Conservation (phyloP, 2,113 vertebrate species). For the Agelaius tricolor region DNA sequence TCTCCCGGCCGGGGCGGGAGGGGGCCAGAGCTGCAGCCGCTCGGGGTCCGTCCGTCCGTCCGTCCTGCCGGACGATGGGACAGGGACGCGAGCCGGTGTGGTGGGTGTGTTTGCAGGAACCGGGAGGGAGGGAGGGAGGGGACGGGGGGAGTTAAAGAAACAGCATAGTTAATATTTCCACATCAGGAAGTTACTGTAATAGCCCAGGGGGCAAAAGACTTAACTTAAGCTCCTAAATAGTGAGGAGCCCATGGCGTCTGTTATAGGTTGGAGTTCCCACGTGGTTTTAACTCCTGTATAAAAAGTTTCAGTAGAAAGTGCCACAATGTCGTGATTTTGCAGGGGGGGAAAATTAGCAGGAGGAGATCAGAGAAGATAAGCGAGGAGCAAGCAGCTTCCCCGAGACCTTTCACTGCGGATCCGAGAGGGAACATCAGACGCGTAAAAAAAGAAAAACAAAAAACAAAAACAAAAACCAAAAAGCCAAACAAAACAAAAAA, state of each 20-base stretch:
- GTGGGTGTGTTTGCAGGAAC: conserved; percentile 21
- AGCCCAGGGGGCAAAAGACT: conserved; percentile 64
- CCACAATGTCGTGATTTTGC: conserved; percentile 74
- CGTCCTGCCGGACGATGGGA: background rate
- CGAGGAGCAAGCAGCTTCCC: conserved; percentile 63
- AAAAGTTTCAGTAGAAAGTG: conserved; percentile 86
- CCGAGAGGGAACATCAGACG: conserved; percentile 58
- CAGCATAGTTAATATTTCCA: conserved; percentile 59
- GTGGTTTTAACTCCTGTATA: conserved; percentile 86
- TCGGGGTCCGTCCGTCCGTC: background rate
- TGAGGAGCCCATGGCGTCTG: conserved; percentile 70
- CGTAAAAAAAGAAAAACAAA: conserved; percentile 40
- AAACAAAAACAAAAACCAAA: background rate
- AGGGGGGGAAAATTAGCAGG: conserved; percentile 10
- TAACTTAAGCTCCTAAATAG: conserved; percentile 71
- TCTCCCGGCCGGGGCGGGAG: background rate
- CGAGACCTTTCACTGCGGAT: conserved; percentile 56
- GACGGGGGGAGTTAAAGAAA: conserved; percentile 41
- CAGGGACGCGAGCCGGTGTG: background rate
- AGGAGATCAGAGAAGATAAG: conserved; percentile 52
- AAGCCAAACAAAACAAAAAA: conserved; percentile 15
- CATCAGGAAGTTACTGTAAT: conserved; percentile 70
- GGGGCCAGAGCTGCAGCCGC: background rate
- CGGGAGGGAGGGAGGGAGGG: background rate
- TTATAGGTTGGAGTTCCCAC: conserved; percentile 86